Conservation (phyloP, 1,140 invertebrate genomes). For the Cryptotermes secundus region DNA sequence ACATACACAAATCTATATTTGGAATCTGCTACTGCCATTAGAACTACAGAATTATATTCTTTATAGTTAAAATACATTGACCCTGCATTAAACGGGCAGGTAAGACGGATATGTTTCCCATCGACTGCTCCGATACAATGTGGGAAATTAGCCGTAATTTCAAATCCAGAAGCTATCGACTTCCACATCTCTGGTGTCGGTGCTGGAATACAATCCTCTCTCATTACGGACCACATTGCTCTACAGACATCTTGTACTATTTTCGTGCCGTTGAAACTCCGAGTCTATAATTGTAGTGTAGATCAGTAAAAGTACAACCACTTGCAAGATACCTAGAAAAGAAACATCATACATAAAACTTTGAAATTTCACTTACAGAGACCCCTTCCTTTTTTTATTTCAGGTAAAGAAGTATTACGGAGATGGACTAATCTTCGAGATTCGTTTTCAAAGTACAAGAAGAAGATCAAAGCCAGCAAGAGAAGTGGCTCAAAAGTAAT, state of each 20-base stretch:
- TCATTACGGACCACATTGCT: constrained; percentile 38
- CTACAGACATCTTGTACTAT: constrained; percentile 35
- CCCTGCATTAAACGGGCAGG: constrained; percentile 40
- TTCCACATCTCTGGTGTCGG: constrained; percentile 34
- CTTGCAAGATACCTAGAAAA: constrained; percentile 38
- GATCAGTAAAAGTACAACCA: constrained; percentile 37
- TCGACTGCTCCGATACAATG: constrained; percentile 41
- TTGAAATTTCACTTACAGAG: too few relatives aligned
- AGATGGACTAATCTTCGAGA: too few relatives aligned
- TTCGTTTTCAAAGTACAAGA: too few relatives aligned
- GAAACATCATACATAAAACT: too few relatives aligned
- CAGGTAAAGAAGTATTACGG: too few relatives aligned
- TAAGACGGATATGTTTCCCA: constrained; percentile 44
- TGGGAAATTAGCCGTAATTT: constrained; percentile 31
- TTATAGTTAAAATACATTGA: constrained; percentile 42
- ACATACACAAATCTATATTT: constrained; percentile 39
- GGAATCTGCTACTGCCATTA: constrained; percentile 40
- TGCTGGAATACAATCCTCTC: constrained; percentile 36
- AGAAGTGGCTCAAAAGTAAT: too few relatives aligned
- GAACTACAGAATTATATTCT: constrained; percentile 37
- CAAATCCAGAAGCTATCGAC: neutral
- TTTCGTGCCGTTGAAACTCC: constrained; percentile 28
- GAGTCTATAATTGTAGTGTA: constrained; percentile 36
- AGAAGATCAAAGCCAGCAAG: too few relatives aligned
- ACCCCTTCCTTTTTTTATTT: too few relatives aligned